These are phyloP conservation scores for Pollachius pollachius DNA, from an alignment of 2,113 vertebrate genomes.

Conservation along the genomic window DNA sequence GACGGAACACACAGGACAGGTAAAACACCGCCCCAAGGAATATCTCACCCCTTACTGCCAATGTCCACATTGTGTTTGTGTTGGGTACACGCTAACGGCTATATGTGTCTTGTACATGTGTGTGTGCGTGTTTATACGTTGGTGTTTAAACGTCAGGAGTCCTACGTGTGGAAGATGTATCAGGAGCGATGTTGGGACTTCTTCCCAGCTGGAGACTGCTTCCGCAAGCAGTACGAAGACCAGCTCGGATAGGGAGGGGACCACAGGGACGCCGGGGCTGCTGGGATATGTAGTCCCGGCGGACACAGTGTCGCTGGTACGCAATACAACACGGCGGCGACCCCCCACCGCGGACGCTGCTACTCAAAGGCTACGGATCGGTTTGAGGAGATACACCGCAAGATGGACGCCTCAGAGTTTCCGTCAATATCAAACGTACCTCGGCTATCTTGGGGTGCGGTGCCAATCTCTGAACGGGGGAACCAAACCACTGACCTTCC, in stretches of 20 bases:
- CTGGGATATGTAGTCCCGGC: slow-evolving; percentile 26
- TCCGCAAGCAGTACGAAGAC: slow-evolving; percentile 98
- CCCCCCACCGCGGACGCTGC: too few species aligned
- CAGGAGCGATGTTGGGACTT: slow-evolving; percentile 98
- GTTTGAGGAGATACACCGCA: slow-evolving; percentile 29
- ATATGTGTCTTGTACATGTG: background rate
- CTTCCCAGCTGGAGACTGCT: slow-evolving; percentile 97
- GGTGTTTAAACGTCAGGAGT: slow-evolving; percentile 80
- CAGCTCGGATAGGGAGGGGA: slow-evolving; percentile 81
- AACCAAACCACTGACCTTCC: slow-evolving; percentile 16
- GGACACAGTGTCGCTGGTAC: slow-evolving; percentile 29
- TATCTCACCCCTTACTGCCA: background rate
- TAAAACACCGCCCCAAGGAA: slow-evolving; percentile 35
- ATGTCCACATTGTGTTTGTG: too few species aligned
- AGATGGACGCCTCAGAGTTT: slow-evolving; percentile 23
- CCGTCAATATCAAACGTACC: slow-evolving; percentile 41
- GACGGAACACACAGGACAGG: slow-evolving; percentile 98
- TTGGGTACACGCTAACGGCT: too few species aligned
- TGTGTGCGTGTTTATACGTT: background rate
- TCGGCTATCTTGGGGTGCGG: slow-evolving; percentile 37
- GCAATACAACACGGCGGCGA: slow-evolving; percentile 10
- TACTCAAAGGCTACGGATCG: slow-evolving; percentile 16
- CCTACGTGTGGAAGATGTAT: slow-evolving; percentile 99
- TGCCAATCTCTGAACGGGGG: background rate
- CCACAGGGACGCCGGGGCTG: slow-evolving; percentile 27